phyloP scores from a whole-genome alignment of 2,888 invertebrate species.

The Lasioglossum morio region DNA sequence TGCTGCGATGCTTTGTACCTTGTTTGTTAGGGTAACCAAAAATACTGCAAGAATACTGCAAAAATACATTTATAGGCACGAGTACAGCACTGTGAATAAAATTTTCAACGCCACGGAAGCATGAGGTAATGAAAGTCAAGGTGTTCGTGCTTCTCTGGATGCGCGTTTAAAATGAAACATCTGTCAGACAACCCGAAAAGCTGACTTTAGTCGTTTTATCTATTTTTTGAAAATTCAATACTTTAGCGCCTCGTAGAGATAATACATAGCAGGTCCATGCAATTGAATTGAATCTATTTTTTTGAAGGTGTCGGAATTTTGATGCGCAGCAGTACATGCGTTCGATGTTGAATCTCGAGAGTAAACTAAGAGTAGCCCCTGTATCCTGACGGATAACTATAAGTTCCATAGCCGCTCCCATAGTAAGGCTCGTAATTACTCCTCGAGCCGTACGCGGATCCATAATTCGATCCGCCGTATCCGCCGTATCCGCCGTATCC shows the following conservation, averaged over 20 bases:
- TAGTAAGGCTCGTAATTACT: conserved; percentile 63
- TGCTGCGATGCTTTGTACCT: conserved; percentile 20
- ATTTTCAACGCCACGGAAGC: background rate
- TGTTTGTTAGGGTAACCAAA: background rate
- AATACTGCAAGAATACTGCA: background rate
- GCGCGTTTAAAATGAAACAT: background rate
- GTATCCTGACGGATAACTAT: conserved; percentile 75
- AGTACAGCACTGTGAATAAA: background rate
- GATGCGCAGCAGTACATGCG: background rate
- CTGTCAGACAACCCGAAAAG: background rate
- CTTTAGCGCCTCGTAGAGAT: background rate
- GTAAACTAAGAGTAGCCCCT: conserved; percentile 74
- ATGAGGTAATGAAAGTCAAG: background rate
- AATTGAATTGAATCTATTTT: background rate
- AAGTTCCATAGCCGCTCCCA: conserved; percentile 52
- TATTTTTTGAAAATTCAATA: background rate
- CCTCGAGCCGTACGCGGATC: conserved; percentile 56
- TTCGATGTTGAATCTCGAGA: background rate
- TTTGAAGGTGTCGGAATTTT: background rate
- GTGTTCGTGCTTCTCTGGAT: background rate
- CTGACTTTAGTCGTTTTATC: background rate
- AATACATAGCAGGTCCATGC: background rate
- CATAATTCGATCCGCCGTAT: conserved; percentile 81
- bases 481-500: conserved; percentile 87
- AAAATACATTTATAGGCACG: background rate